phyloP scores from a whole-genome alignment of 2,888 invertebrate species.

The Folsomia manolachei region DNA sequence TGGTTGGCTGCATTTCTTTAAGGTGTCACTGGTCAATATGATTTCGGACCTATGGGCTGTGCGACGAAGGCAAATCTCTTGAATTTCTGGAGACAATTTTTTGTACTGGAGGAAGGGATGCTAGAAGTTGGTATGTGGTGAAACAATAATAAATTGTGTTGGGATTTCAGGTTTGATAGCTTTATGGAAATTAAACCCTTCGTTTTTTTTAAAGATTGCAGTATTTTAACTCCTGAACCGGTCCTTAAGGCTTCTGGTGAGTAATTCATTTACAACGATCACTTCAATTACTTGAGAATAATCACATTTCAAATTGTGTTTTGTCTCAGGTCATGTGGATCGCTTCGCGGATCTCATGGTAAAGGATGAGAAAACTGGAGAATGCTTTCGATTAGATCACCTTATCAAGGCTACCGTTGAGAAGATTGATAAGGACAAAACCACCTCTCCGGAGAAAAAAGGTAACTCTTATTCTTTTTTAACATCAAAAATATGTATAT shows the following conservation, averaged over 20 bases:
- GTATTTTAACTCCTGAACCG: constrained; percentile 93
- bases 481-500: constrained; percentile 7
- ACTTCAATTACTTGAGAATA: no score
- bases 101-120: constrained; percentile 95
- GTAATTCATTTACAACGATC: no score
- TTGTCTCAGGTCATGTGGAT: constrained; percentile 99
- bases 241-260: constrained; percentile 95
- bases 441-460: constrained; percentile 63
- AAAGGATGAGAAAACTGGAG: constrained; percentile 91
- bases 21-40: constrained; percentile 78
- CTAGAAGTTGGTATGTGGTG: no score
- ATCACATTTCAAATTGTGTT: no score
- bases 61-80: constrained; percentile 94
- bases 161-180: no score
- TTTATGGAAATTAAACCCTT: no score
- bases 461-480: constrained; percentile 22
- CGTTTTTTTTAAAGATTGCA: no score
- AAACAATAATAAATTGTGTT: no score
- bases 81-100: constrained; percentile 89
- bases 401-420: constrained; percentile 92
- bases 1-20: constrained; percentile 16
- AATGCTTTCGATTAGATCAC: constrained; percentile 97
- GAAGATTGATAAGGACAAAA: constrained; percentile 80
- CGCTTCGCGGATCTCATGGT: constrained; percentile 99
- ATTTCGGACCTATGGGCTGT: constrained; percentile 99